These are phyloP conservation scores for Pogonomyrmex californicus DNA, from an alignment of 1,140 invertebrate species.

Conservation along the genomic window DNA sequence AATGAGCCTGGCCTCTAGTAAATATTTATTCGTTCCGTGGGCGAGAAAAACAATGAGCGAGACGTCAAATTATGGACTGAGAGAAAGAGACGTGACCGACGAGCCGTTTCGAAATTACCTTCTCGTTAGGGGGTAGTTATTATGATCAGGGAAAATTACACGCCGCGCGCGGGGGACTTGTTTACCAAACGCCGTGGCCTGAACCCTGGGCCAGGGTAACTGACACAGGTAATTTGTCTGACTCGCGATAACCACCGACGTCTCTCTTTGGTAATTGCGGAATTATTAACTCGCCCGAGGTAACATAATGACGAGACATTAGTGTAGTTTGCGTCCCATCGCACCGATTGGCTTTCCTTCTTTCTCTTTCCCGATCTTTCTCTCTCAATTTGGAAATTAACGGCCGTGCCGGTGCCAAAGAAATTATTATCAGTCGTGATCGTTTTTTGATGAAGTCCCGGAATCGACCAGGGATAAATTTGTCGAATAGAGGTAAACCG, in stretches of 20 bases:
- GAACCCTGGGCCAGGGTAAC: constrained; percentile 11
- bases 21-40: constrained; percentile 67
- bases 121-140: constrained; percentile 68
- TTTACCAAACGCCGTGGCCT: constrained; percentile 44
- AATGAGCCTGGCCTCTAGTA: constrained; percentile 40
- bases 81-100: constrained; percentile 20
- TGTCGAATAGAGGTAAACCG: constrained; percentile 11
- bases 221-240: constrained; percentile 57
- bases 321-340: constrained; percentile 48
- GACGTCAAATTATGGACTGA: constrained; percentile 57
- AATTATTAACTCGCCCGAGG: constrained; percentile 64
- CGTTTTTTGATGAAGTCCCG: constrained; percentile 14
- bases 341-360: neutral
- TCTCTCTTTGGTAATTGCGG: constrained; percentile 53
- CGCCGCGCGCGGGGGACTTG: constrained; percentile 20
- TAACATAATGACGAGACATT: constrained; percentile 69
- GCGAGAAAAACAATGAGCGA: constrained; percentile 65
- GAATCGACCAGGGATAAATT: constrained; percentile 27
- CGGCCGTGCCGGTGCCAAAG: neutral
- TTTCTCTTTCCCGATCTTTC: neutral
- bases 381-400: constrained; percentile 61
- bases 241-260: constrained; percentile 33
- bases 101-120: constrained; percentile 66
- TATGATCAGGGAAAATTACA: constrained; percentile 68
- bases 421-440: constrained; percentile 2